These are phyloP conservation scores for Corynorhinus townsendii DNA, from an alignment of 2,113 vertebrate genomes.

Conservation along the genomic window DNA sequence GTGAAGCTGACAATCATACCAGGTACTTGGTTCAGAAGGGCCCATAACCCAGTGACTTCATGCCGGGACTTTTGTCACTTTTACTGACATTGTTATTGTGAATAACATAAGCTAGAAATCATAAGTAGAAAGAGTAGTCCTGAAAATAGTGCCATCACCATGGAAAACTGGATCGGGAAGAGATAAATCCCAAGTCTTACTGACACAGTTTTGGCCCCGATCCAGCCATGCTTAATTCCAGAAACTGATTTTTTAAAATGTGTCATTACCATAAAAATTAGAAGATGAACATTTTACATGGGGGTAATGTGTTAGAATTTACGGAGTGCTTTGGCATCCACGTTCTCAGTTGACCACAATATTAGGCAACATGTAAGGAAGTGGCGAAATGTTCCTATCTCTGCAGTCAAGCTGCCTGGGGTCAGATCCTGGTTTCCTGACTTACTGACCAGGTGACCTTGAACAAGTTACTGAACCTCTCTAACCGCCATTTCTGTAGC, in stretches of 20 bases:
- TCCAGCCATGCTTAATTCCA: neutral
- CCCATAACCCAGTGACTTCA: neutral
- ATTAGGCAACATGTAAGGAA: neutral
- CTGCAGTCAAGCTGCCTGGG: neutral
- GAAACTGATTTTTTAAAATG: neutral
- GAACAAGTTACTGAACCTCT: neutral
- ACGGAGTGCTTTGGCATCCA: neutral
- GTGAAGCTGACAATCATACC: neutral
- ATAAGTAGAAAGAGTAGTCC: neutral
- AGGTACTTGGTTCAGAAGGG: neutral
- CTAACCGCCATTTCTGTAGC: neutral
- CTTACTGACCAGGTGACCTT: neutral
- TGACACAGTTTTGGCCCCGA: neutral
- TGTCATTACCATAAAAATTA: neutral
- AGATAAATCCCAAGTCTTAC: neutral
- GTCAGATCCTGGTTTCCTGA: constrained; percentile 35
- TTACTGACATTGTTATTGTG: neutral
- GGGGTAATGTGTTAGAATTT: neutral
- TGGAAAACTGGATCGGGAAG: neutral
- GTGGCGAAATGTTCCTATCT: neutral
- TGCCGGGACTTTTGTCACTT: neutral
- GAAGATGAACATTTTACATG: neutral
- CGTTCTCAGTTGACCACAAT: neutral
- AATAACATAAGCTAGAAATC: neutral
- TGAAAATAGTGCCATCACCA: neutral